A percentile compares a stretch with the other conserved stretches of the same genome.
These are phyloP conservation scores for Arrhopalites spinosus DNA, from an alignment of 2,888 invertebrate genomes.

Conservation along the genomic window DNA sequence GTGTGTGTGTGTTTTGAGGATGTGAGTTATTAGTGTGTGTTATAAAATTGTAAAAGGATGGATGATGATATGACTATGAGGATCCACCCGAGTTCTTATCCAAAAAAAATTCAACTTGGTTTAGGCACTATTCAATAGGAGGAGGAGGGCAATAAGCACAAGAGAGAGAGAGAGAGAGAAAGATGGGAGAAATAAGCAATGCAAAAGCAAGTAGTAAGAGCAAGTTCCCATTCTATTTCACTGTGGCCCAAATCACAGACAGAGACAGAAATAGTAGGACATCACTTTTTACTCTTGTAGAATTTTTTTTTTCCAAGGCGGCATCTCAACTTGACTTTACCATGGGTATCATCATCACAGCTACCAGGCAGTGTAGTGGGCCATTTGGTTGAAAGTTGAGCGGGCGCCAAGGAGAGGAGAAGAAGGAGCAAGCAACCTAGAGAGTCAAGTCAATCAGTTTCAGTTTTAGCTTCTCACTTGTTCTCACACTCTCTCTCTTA, in stretches of 20 bases:
- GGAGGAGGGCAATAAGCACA: not conserved
- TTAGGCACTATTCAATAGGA: conserved; percentile 1
- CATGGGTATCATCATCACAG: not conserved
- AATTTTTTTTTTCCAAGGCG: conserved; percentile 10
- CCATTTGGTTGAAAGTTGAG: conserved; percentile 3
- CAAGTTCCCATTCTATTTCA: conserved; percentile 11
- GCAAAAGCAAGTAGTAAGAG: too few species aligned
- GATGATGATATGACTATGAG: conserved; percentile 20
- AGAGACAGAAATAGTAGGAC: conserved; percentile 24
- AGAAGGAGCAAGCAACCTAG: not conserved
- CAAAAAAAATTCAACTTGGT: not conserved
- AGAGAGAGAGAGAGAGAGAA: conserved; percentile 4
- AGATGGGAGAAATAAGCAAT: not conserved
- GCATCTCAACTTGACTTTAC: conserved; percentile 3
- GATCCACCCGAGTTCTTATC: conserved; percentile 11
- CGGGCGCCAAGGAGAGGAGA: conserved; percentile 4
- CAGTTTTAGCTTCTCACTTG: not conserved
- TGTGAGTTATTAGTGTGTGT: conserved; percentile 17
- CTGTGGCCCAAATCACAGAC: conserved; percentile 18
- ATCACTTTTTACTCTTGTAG: conserved; percentile 4
- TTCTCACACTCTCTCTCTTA: not conserved
- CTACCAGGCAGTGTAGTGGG: not conserved
- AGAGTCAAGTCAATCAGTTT: conserved; percentile 2
- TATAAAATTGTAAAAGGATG: not conserved
- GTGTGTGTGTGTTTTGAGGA: conserved; percentile 12